A percentile compares a stretch with the other conserved stretches of the same genome.
Conservation (phyloP, 2,113 vertebrate genomes). For the Notothenia coriiceps region DNA sequence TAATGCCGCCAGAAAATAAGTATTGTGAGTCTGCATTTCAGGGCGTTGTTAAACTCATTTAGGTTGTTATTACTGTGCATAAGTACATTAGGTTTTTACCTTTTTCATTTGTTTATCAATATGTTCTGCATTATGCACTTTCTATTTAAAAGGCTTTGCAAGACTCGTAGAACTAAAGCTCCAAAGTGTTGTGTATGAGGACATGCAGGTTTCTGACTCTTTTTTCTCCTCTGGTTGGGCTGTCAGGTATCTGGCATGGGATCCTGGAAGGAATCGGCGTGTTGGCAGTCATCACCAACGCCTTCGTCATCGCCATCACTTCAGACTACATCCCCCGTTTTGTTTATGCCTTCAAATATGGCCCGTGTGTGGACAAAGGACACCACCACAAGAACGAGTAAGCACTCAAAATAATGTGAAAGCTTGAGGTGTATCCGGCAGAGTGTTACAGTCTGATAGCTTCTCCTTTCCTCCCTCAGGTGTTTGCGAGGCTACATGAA, state of each 20-base stretch:
- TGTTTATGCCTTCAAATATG: slow-evolving; percentile 97
- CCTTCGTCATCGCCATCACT: slow-evolving; percentile 98
- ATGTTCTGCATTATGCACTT: not conserved
- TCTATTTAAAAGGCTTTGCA: not conserved
- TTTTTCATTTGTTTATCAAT: not conserved
- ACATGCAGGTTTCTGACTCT: not conserved
- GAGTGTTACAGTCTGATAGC: not conserved
- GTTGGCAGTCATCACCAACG: slow-evolving; percentile 97
- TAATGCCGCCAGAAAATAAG: not conserved
- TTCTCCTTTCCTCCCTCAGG: slow-evolving; percentile 73
- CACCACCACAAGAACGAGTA: slow-evolving; percentile 86
- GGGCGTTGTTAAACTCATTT: not conserved
- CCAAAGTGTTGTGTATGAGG: no score
- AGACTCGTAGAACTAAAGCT: no score
- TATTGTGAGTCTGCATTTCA: not conserved
- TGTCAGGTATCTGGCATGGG: slow-evolving; percentile 96
- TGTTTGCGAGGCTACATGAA: slow-evolving; percentile 97
- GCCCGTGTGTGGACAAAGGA: slow-evolving; percentile 91
- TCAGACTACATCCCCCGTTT: slow-evolving; percentile 99
- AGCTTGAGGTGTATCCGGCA: not conserved
- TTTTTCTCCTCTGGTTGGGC: not conserved
- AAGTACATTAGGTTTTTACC: not conserved
- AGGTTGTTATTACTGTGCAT: not conserved
- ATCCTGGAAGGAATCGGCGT: slow-evolving; percentile 98
- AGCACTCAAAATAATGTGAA: not conserved